phyloP scores from a whole-genome alignment of 2,113 vertebrate genomes.

The Protomyctophum bolini region DNA sequence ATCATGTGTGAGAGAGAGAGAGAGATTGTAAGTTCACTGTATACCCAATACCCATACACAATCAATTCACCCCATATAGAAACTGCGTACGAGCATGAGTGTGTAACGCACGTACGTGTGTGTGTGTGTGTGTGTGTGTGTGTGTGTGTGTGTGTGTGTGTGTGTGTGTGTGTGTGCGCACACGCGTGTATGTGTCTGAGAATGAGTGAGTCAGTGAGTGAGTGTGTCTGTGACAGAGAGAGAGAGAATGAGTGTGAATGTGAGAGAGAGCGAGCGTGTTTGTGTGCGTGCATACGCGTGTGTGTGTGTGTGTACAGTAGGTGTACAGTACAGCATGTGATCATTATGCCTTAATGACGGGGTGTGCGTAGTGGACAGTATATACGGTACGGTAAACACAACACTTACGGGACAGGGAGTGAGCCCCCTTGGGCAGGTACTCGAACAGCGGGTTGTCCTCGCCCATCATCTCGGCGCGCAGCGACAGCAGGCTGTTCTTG shows the following conservation, averaged over 20 bases:
- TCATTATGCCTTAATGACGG: neutral
- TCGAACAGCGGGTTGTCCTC: constrained; percentile 95
- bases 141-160: constrained; percentile 15
- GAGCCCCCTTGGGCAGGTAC: constrained; percentile 94
- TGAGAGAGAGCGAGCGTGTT: neutral
- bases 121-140: constrained; percentile 10
- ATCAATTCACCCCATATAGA: neutral
- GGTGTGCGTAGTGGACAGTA: constrained; percentile 19
- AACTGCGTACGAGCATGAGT: neutral
- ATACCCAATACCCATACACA: neutral
- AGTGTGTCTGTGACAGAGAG: neutral
- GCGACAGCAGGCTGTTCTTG: constrained; percentile 95
- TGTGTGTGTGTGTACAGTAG: neutral
- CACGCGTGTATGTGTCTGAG: neutral
- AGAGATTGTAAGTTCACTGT: no score
- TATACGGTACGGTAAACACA: no score
- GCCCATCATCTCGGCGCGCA: constrained; percentile 92
- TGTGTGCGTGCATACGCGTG: neutral
- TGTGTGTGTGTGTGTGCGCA: neutral
- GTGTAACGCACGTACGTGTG: neutral
- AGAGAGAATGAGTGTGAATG: constrained; percentile 6
- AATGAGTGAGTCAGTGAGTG: no score
- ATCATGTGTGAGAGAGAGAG: no score
- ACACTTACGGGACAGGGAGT: constrained; percentile 75
- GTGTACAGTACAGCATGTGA: constrained; percentile 11